These are phyloP conservation scores for Andricus curvator DNA, from an alignment of 2,888 invertebrate genomes.

Conservation along the genomic window DNA sequence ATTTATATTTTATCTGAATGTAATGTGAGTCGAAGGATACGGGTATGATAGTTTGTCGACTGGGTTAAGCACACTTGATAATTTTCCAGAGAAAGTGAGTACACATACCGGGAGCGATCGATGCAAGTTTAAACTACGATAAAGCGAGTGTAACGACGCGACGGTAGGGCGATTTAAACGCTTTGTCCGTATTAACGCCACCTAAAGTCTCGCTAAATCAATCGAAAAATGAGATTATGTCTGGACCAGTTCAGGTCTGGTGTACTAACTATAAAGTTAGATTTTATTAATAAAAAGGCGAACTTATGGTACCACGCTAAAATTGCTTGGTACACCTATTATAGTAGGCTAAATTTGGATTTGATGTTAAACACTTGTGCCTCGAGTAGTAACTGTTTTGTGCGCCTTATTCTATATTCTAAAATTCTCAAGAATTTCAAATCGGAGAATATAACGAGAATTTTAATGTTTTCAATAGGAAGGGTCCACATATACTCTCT, in stretches of 20 bases:
- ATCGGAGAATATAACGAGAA: not conserved
- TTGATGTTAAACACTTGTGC: constrained; percentile 13
- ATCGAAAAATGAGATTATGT: constrained; percentile 33
- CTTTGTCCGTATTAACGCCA: constrained; percentile 45
- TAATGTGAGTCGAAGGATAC: not conserved
- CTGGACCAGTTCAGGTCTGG: not conserved
- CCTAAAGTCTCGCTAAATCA: constrained; percentile 45
- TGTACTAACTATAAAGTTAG: constrained; percentile 5
- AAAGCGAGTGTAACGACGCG: constrained; percentile 33
- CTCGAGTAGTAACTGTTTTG: not conserved
- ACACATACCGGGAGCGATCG: constrained; percentile 9
- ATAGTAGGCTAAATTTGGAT: constrained; percentile 19
- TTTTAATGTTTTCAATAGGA: not conserved
- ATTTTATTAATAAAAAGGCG: constrained; percentile 29
- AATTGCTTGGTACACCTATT: constrained; percentile 10
- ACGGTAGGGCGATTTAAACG: constrained; percentile 33
- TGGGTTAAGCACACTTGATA: not conserved
- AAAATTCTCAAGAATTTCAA: not conserved
- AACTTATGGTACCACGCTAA: constrained; percentile 16
- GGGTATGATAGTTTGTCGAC: not conserved
- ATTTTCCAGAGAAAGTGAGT: constrained; percentile 7
- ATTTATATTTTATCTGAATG: not conserved
- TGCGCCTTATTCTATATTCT: constrained; percentile 7
- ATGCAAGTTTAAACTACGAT: constrained; percentile 42
- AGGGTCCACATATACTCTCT: too few species aligned